Conservation (phyloP, 2,113 vertebrate species). For the Misgurnus mizolepis region DNA sequence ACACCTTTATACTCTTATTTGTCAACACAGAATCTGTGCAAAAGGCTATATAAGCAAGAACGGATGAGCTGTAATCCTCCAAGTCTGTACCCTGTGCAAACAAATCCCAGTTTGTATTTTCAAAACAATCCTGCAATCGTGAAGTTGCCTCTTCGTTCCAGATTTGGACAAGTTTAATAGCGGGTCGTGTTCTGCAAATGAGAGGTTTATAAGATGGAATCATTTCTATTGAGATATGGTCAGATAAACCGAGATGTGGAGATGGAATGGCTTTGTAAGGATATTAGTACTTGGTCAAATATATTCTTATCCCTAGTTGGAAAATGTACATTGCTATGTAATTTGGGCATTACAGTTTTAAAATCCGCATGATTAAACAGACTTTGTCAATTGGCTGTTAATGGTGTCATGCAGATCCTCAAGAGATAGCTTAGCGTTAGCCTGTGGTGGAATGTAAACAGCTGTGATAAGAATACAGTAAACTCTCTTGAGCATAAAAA, state of each 20-base stretch:
- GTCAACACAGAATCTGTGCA: not conserved
- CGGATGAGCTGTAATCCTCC: too few relatives aligned
- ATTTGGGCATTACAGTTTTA: not conserved
- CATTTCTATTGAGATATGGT: not conserved
- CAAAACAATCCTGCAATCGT: too few relatives aligned
- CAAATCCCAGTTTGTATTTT: too few relatives aligned
- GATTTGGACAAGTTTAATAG: too few relatives aligned
- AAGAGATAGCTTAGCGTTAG: not conserved
- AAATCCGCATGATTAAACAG: not conserved
- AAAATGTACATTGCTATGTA: not conserved
- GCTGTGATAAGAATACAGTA: not conserved
- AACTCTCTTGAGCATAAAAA: slow-evolving; percentile 8
- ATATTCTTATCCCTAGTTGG: not conserved
- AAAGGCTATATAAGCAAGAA: too few relatives aligned
- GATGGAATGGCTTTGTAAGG: not conserved
- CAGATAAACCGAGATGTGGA: slow-evolving; percentile 16
- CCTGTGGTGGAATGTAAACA: not conserved
- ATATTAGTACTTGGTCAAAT: slow-evolving; percentile 15
- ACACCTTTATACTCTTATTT: slow-evolving; percentile 30
- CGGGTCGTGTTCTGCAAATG: too few relatives aligned
- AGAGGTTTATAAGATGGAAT: not conserved
- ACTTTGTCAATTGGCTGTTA: slow-evolving; percentile 4
- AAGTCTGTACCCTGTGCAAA: too few relatives aligned
- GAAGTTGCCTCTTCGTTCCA: too few relatives aligned
- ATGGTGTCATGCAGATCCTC: not conserved